A percentile compares a stretch with the other conserved stretches of the same genome.
These are phyloP conservation scores for Apotomis turbidana DNA, from an alignment of 2,888 invertebrate species.

Conservation along the genomic window DNA sequence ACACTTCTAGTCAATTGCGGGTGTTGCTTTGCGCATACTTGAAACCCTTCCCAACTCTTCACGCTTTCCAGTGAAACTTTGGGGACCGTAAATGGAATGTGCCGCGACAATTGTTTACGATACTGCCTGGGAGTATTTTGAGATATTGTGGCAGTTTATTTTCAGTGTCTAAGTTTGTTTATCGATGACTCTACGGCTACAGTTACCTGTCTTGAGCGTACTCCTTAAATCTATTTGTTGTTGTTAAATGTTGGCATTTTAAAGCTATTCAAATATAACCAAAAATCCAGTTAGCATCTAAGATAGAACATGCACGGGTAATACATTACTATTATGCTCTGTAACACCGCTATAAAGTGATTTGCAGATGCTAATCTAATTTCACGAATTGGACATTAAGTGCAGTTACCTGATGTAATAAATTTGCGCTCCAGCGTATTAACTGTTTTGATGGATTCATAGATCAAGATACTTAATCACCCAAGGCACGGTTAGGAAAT, in stretches of 20 bases:
- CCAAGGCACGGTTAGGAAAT: slow-evolving; percentile 10
- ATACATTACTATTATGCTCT: too few species aligned
- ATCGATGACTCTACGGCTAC: neutral
- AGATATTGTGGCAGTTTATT: slow-evolving; percentile 15
- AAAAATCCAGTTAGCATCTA: too few species aligned
- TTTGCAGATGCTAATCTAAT: slow-evolving; percentile 23
- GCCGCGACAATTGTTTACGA: slow-evolving; percentile 34
- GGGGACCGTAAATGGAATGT: slow-evolving; percentile 42
- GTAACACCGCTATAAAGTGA: neutral
- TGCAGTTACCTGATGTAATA: slow-evolving; percentile 18
- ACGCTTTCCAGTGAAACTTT: slow-evolving; percentile 45
- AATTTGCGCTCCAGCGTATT: slow-evolving; percentile 8
- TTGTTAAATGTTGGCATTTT: too few species aligned
- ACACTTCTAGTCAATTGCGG: slow-evolving; percentile 64
- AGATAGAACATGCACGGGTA: too few species aligned
- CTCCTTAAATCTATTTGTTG: too few species aligned
- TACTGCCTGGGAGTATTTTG: slow-evolving; percentile 22
- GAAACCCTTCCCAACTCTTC: slow-evolving; percentile 57
- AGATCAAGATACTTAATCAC: slow-evolving; percentile 28
- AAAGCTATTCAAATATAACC: too few species aligned
- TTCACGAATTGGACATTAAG: slow-evolving; percentile 27
- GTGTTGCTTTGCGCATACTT: slow-evolving; percentile 63
- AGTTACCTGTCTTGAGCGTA: neutral
- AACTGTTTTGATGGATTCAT: slow-evolving; percentile 28
- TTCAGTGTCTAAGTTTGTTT: neutral